Conservation (phyloP, 2,797 vertebrate species). For the Pseudomugil tenellus region DNA sequence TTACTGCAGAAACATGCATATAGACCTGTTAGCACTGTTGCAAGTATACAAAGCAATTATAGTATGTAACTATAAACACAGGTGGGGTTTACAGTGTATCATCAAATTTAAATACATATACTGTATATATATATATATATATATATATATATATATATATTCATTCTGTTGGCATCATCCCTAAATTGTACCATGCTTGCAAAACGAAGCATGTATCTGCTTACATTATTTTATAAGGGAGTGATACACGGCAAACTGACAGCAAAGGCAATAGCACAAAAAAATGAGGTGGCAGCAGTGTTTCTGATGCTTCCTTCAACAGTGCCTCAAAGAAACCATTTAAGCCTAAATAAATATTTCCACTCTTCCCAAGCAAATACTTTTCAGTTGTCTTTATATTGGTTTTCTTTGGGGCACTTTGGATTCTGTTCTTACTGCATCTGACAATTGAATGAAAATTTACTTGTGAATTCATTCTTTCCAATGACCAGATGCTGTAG, state of each 20-base stretch:
- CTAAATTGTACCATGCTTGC: background rate
- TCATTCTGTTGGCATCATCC: too few relatives aligned
- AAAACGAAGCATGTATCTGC: background rate
- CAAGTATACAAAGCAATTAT: background rate
- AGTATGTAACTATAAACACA: background rate
- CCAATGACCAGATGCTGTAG: conserved; percentile 18
- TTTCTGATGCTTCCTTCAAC: conserved; percentile 16
- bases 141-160: too few relatives aligned
- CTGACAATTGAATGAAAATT: conserved; percentile 17
- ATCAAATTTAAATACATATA: background rate
- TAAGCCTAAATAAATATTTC: conserved; percentile 39
- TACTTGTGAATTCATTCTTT: conserved; percentile 20
- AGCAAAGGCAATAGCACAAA: conserved; percentile 13
- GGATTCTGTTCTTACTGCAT: conserved; percentile 9
- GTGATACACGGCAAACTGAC: background rate
- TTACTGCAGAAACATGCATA: background rate
- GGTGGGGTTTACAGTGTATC: background rate
- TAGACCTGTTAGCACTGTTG: background rate
- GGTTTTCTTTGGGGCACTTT: conserved; percentile 35
- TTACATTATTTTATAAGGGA: background rate
- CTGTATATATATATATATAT: too few relatives aligned
- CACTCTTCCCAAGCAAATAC: conserved; percentile 29
- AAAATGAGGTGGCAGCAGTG: conserved; percentile 4
- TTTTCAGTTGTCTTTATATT: conserved; percentile 33
- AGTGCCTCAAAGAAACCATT: conserved; percentile 24